These are phyloP conservation scores for Aphis gossypii DNA, from an alignment of 1,140 invertebrate species.

Conservation along the genomic window DNA sequence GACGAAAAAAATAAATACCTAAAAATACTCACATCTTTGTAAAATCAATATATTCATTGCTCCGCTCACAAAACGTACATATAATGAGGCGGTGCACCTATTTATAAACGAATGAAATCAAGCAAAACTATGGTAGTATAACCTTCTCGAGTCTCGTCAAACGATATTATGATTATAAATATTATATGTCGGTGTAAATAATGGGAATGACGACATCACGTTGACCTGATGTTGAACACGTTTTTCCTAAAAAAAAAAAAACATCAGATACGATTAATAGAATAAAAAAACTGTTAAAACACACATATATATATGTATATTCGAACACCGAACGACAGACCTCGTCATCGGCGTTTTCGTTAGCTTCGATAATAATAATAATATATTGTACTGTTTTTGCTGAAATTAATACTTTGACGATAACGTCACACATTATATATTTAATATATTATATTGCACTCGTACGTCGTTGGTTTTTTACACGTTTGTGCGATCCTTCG, in stretches of 20 bases:
- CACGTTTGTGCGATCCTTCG: neutral
- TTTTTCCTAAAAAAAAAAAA: neutral
- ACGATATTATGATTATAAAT: neutral
- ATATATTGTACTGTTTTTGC: neutral
- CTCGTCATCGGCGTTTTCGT: neutral
- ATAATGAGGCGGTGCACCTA: neutral
- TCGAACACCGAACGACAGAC: neutral
- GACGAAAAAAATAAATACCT: no score
- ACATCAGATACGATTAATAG: neutral
- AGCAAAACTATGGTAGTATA: neutral
- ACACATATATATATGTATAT: neutral
- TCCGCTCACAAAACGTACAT: no score
- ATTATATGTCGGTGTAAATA: neutral
- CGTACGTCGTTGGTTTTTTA: neutral
- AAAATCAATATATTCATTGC: no score
- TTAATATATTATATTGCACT: neutral
- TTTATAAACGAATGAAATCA: neutral
- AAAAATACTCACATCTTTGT: no score
- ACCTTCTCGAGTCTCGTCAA: neutral
- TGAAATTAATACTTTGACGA: neutral
- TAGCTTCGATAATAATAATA: neutral
- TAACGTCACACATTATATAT: neutral
- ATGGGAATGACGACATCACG: neutral
- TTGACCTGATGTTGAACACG: neutral
- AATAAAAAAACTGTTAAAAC: neutral